Evolutionary conservation across 2,888 invertebrate genomes (phyloP).

Genomic region (Drosophila hamatofila): DNA sequence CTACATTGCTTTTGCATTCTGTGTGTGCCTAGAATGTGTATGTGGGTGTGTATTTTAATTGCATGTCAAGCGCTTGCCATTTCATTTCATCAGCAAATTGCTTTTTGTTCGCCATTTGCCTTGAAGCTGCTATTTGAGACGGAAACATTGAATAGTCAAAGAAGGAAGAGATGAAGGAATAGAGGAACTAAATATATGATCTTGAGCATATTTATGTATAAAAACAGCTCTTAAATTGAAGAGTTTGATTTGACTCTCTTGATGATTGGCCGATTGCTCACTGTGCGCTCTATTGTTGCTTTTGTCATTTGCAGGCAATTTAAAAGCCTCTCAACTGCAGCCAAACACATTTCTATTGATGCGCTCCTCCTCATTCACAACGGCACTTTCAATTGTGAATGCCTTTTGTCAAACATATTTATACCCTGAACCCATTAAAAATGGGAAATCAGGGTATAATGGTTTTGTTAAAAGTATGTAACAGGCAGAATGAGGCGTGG

Average conservation of each 20-base stretch:
- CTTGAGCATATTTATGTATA: neutral
- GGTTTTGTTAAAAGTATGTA: too few relatives aligned
- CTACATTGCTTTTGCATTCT: conserved; percentile 6
- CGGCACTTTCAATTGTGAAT: conserved; percentile 47
- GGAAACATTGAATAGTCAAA: neutral
- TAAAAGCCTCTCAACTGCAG: conserved; percentile 46
- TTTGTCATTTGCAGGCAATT: conserved; percentile 42
- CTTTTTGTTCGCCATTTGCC: conserved; percentile 55
- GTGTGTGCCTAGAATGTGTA: neutral
- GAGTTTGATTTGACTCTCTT: conserved; percentile 16
- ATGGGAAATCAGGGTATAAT: too few relatives aligned
- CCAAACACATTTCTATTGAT: conserved; percentile 37
- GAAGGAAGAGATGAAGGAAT: neutral
- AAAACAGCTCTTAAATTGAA: conserved; percentile 9
- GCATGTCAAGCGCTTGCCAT: conserved; percentile 32
- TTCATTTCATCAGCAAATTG: conserved; percentile 60
- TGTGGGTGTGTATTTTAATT: conserved; percentile 43
- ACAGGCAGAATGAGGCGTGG: too few relatives aligned
- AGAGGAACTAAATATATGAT: conserved; percentile 2
- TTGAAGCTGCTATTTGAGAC: conserved; percentile 28
- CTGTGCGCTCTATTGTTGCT: conserved; percentile 22
- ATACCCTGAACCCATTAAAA: too few relatives aligned
- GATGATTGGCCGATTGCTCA: conserved; percentile 12
- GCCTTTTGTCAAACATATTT: conserved; percentile 54
- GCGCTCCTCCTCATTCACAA: conserved; percentile 20